Base-by-base conservation (phyloP, 2,113 vertebrate genomes). In the Cygnus buccinator region DNA sequence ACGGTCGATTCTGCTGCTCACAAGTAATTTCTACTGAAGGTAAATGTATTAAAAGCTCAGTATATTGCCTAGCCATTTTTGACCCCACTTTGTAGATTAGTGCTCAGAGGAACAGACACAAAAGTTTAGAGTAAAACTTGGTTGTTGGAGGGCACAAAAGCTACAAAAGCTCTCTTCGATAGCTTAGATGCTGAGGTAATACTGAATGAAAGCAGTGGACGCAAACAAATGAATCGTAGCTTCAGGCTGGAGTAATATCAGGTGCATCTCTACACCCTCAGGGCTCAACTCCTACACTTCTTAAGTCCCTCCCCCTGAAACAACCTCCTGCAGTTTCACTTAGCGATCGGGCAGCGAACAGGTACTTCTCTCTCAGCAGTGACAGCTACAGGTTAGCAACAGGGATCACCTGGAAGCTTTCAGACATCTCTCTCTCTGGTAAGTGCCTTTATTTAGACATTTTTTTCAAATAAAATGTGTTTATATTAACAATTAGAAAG, bases 161-260 rank as follows among this genome's bases (percentile, higher is more conserved):
- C 13, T 22, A 85, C 71, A 31, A 80, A 78, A 95, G 81, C 59
- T 75, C 62, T 18, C 84, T 81, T 37, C 65, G 73, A 94, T 71
- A 94, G 93, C 91, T 95, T 13, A 68, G 95, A 84, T 94, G 95
- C 95, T 90, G 96, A 97, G 94, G 96, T 93, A 96, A 97, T 55
- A 93, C 93, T 85, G 94, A 92, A 95, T 89, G 92, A 96, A 97
- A 97, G 96, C 95, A 93, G 89, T 94, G 97, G 98, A 97, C 94
- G 96, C 97, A 98, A 98, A 98, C 97, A 98, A 98, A 97, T 97
- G 98, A 98, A 98, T 95, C 89, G 98, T 99, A 97, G 99, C 99
- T 99, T 89, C 98, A 98, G 99, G 99, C 99, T 97, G 98, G 98
- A 98, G 98, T 98, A 99, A 99, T 99, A 99, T 99, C 98, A 99